Percentiles rank a stretch among this genome's conserved stretches.
Conservation (phyloP, 2,113 vertebrate genomes). For the Marcusenius ussheri region DNA sequence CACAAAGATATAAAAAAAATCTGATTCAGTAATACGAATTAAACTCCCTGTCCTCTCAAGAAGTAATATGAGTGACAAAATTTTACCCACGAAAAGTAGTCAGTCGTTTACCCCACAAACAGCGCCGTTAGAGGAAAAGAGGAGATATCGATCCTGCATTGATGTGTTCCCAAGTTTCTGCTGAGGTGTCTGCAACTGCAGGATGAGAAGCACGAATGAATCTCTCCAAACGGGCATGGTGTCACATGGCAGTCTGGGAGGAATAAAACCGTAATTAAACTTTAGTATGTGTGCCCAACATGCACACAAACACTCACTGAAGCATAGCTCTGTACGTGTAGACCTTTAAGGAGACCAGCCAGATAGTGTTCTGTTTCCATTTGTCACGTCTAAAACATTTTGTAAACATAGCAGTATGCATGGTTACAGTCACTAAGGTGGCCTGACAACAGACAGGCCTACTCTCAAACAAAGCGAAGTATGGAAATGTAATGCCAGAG, state of each 20-base stretch:
- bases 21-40: background rate
- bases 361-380: slow-evolving; percentile 42
- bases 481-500: slow-evolving; percentile 65
- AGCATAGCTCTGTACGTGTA: background rate
- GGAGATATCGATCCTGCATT: background rate
- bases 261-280: background rate
- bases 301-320: background rate
- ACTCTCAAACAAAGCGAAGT: slow-evolving; percentile 64
- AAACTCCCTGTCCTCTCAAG: background rate
- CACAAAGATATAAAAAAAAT: background rate
- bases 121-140: background rate
- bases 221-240: background rate
- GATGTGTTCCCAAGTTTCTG: background rate
- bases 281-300: background rate
- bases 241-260: background rate
- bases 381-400: slow-evolving; percentile 60
- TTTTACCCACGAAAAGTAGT: background rate
- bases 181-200: background rate
- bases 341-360: background rate
- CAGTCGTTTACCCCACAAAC: background rate
- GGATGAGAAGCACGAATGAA: background rate
- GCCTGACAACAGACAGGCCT: slow-evolving; percentile 64
- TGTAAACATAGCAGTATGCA: slow-evolving; percentile 69
- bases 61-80: background rate
- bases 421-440: slow-evolving; percentile 75